A percentile compares a stretch with the other conserved stretches of the same genome.
Evolutionary conservation across 2,797 vertebrate genomes (phyloP).

Genomic region (Sandelia bainsii): DNA sequence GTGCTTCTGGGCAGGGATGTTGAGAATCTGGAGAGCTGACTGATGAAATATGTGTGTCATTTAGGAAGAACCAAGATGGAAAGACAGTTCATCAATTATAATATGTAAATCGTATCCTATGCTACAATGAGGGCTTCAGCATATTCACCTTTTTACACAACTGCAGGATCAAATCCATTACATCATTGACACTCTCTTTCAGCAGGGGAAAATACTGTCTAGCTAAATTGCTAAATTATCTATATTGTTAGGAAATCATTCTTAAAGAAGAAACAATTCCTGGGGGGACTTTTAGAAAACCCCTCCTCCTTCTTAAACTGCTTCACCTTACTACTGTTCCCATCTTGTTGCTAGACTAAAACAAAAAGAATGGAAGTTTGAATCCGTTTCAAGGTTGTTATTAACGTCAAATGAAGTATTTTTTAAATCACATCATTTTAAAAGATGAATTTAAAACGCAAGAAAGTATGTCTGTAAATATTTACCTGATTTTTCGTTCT

Average conservation of each 20-base stretch:
- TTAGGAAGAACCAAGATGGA: conserved; percentile 34
- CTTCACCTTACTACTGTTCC: neutral
- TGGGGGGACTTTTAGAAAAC: conserved; percentile 3
- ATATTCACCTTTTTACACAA: conserved; percentile 20
- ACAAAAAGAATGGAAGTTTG: conserved; percentile 22
- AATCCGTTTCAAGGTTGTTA: conserved; percentile 24
- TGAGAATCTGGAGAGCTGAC: conserved; percentile 30
- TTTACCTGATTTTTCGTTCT: neutral
- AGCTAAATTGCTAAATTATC: conserved; percentile 26
- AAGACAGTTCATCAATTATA: conserved; percentile 34
- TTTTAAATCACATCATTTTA: no score
- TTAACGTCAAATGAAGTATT: conserved; percentile 40
- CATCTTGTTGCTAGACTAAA: conserved; percentile 6
- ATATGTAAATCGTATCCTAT: conserved; percentile 38
- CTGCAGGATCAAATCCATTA: conserved; percentile 34
- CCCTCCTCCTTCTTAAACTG: conserved; percentile 4
- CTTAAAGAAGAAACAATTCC: conserved; percentile 8
- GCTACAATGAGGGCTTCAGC: conserved; percentile 25
- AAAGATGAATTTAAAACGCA: conserved; percentile 28
- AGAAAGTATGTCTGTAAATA: conserved; percentile 16
- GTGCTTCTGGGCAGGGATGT: conserved; percentile 33
- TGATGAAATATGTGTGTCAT: conserved; percentile 35
- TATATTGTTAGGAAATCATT: conserved; percentile 29
- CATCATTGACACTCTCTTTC: conserved; percentile 30
- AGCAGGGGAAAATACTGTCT: conserved; percentile 11